Percentiles rank a stretch among this genome's conserved stretches.
These are phyloP conservation scores for Lumbricus terrestris DNA, from an alignment of 2,888 invertebrate genomes.

Conservation along the genomic window DNA sequence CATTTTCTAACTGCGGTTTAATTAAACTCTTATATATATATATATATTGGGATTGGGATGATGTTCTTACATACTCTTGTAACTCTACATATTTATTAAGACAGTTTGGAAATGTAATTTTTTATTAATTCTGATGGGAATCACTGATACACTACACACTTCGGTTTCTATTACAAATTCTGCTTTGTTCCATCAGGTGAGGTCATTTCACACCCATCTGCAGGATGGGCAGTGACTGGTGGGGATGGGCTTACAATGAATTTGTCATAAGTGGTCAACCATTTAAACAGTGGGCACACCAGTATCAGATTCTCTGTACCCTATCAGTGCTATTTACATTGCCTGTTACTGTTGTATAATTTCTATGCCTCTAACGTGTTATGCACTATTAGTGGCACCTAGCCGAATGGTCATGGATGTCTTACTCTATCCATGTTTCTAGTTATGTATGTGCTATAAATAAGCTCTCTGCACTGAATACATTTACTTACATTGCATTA, in stretches of 20 bases:
- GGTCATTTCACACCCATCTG: too few relatives aligned
- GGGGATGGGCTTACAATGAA: too few relatives aligned
- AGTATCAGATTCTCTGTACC: neutral
- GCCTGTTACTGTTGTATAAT: neutral
- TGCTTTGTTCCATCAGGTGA: too few relatives aligned
- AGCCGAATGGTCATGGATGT: neutral
- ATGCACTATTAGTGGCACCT: neutral
- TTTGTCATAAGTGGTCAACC: neutral
- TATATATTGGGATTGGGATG: too few relatives aligned
- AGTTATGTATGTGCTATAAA: neutral
- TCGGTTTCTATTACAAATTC: too few relatives aligned
- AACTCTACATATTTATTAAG: too few relatives aligned
- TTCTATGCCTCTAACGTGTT: neutral
- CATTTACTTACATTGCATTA: neutral
- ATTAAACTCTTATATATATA: too few relatives aligned
- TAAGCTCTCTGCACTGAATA: neutral
- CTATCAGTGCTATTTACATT: neutral
- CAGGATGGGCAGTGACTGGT: neutral
- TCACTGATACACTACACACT: too few relatives aligned
- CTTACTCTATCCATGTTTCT: neutral
- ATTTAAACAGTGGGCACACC: neutral
- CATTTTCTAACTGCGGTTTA: too few relatives aligned
- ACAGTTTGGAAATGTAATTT: too few relatives aligned
- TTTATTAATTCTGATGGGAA: too few relatives aligned
- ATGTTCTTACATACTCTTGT: too few relatives aligned